Evolutionary conservation across 1,140 invertebrate genomes (phyloP).

Genomic region (Papilio machaon): DNA sequence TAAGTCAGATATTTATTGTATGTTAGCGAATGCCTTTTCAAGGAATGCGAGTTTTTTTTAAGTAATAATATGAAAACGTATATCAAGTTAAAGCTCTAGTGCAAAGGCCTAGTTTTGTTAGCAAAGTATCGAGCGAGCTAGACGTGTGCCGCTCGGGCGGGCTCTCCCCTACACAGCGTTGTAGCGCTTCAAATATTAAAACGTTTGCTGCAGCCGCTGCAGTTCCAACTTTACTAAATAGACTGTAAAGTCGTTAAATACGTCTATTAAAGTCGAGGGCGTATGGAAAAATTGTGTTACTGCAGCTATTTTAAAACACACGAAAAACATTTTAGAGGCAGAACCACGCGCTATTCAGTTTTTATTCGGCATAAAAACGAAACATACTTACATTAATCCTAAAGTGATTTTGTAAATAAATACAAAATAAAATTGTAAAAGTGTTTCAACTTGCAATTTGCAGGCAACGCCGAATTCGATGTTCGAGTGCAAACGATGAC

Average conservation of each 20-base stretch:
- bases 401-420: not conserved
- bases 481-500: not conserved
- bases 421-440: not conserved
- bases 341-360: not conserved
- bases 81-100: not conserved
- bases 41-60: not conserved
- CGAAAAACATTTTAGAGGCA: not conserved
- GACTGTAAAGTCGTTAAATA: slow-evolving; percentile 20
- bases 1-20: not conserved
- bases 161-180: not conserved
- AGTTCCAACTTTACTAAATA: not conserved
- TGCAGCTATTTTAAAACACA: not conserved
- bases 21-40: not conserved
- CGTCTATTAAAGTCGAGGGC: not conserved
- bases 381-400: not conserved
- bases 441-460: not conserved
- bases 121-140: not conserved
- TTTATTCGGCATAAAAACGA: not conserved
- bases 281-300: not conserved
- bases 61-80: not conserved
- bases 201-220: slow-evolving; percentile 1
- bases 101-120: slow-evolving; percentile 10
- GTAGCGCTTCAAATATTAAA: slow-evolving; percentile 8
- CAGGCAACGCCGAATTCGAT: not conserved
- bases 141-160: not conserved